Base-by-base conservation (phyloP, 2,888 invertebrate genomes). In the Apotomis turbidana region DNA sequence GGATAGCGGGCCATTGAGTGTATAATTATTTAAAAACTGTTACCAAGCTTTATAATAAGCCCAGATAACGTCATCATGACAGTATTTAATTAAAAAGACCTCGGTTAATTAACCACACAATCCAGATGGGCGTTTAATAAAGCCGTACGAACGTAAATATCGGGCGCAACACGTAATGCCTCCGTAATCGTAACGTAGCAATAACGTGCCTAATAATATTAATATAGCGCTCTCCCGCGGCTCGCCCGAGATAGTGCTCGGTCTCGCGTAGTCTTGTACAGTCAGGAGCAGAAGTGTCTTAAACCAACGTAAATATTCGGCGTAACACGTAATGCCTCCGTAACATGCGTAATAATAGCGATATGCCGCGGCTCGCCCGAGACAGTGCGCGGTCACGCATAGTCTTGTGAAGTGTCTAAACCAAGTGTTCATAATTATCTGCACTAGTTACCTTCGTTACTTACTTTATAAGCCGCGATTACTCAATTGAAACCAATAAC, bases 201-300 rank as follows among this genome's bases (percentile, higher is more conserved):
- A 63, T 72, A 59, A 63, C 51, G 52, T 51, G 57, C 52, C 54
- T 78, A 78, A 81, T 81, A 78, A 81, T 85, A 85, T 83, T 83
- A 83, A 84, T 83, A 85, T 79, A 79, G 76, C 74, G 41, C 84
- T 87, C 88, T 87, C 88, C 88, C 87, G 82, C 85, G 79, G 81
- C 79, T 44, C 75, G 78, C 75, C 74, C 73, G 78, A 78, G 70
- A 76, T 51, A 10, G 49, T 10, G 27, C 27, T 58, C 52, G 49
- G 41, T 55, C 70, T 59, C 64, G 38, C 15, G 44, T 55, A 57
- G 49, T 41, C 58, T 52, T 67, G 36, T 49, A 57, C 5, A 44
- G 27, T 27, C 10, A 49, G 49, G 1, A 41, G 27, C 27, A 27
- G 27, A 27, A 27, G 27, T 27, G 27, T 27, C 27, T 27, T 27